phyloP scores from a whole-genome alignment of 2,797 vertebrate species.

The Aulostomus chinensis region DNA sequence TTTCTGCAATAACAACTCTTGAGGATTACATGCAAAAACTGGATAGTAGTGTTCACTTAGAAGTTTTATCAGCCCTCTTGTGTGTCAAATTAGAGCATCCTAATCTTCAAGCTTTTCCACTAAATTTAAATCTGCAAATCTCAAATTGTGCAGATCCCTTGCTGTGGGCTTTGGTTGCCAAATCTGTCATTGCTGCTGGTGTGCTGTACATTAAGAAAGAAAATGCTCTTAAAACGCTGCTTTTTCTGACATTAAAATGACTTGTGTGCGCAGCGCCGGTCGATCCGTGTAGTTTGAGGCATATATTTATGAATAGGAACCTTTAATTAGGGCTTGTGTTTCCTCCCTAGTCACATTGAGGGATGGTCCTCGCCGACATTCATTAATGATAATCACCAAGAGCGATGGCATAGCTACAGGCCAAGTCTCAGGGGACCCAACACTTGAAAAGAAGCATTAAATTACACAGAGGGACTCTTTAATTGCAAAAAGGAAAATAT shows the following conservation, averaged over 20 bases:
- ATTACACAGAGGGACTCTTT: conserved; percentile 81
- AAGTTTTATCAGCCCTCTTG: conserved; percentile 27
- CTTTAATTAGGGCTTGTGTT: conserved; percentile 81
- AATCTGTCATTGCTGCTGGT: conserved; percentile 50
- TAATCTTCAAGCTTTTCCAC: conserved; percentile 60
- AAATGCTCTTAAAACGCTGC: conserved; percentile 72
- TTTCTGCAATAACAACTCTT: no score
- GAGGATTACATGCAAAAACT: no score
- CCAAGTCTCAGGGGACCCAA: conserved; percentile 76
- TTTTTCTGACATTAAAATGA: conserved; percentile 76
- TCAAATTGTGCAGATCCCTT: conserved; percentile 55
- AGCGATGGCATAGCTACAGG: conserved; percentile 78
- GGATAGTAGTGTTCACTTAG: no score
- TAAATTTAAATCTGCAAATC: conserved; percentile 60
- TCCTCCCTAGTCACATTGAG: conserved; percentile 81
- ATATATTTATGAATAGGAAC: conserved; percentile 82
- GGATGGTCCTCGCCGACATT: conserved; percentile 80
- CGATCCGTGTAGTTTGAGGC: conserved; percentile 69
- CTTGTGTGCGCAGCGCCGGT: conserved; percentile 66
- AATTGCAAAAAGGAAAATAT: conserved; percentile 79
- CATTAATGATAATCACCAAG: conserved; percentile 83
- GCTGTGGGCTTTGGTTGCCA: conserved; percentile 45
- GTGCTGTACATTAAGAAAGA: conserved; percentile 55
- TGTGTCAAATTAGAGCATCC: conserved; percentile 56
- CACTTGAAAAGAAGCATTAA: conserved; percentile 82